These are phyloP conservation scores for Tringa solitaria DNA, from an alignment of 2,113 vertebrate species.

Conservation along the genomic window DNA sequence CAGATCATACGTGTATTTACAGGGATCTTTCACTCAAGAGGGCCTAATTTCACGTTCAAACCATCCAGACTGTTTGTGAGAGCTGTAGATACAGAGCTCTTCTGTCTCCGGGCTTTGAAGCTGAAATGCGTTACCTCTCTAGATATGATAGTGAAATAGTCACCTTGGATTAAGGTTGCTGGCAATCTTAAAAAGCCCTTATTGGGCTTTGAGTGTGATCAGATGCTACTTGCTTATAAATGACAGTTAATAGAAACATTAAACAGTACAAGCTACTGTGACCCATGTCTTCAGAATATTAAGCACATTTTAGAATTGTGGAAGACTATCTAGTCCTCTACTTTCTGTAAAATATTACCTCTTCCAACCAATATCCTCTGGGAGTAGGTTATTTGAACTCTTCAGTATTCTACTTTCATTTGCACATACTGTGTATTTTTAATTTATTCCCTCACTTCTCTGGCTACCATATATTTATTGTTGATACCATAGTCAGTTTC, in stretches of 20 bases:
- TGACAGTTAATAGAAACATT: slow-evolving; percentile 52
- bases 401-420: background rate
- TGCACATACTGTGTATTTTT: background rate
- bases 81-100: background rate
- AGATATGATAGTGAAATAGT: background rate
- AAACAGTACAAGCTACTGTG: background rate
- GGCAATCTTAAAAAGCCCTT: slow-evolving; percentile 4
- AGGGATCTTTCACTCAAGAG: background rate
- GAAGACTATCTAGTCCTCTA: background rate
- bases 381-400: slow-evolving; percentile 8
- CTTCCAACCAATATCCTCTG: background rate
- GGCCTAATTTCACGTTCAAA: background rate
- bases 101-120: background rate
- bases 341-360: background rate
- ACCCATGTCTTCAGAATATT: slow-evolving; percentile 28
- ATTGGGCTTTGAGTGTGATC: slow-evolving; percentile 18
- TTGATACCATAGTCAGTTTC: background rate
- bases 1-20: background rate
- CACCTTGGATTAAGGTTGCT: slow-evolving; percentile 42
- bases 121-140: background rate
- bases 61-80: background rate
- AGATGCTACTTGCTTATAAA: slow-evolving; percentile 61
- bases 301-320: slow-evolving; percentile 16
- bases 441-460: slow-evolving; percentile 35
- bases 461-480: slow-evolving; percentile 4